Evolutionary conservation across 2,113 vertebrate species (phyloP).

Genomic region (Gavialis gangeticus): DNA sequence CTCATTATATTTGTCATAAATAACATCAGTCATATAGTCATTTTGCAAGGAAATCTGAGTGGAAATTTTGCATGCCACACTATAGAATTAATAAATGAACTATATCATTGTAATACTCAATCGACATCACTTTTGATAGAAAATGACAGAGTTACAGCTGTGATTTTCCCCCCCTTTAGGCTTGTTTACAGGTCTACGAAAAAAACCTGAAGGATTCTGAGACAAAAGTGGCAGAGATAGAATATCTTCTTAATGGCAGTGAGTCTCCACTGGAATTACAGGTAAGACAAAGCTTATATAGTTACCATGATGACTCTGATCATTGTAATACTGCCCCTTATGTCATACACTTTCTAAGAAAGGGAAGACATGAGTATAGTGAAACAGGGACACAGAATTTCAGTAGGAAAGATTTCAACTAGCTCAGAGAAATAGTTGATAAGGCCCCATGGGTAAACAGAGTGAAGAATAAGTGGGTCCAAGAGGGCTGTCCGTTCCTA

Average conservation of each 20-base stretch:
- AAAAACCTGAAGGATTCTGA: constrained; percentile 87
- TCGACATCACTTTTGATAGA: background rate
- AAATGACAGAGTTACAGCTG: background rate
- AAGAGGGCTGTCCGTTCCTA: too few relatives aligned
- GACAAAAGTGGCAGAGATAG: constrained; percentile 87
- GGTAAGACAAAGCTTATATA: constrained; percentile 73
- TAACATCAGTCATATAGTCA: background rate
- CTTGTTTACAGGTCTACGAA: constrained; percentile 85
- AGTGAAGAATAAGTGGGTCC: too few relatives aligned
- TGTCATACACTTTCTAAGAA: too few relatives aligned
- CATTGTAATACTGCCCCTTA: background rate
- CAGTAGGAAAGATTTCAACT: too few relatives aligned
- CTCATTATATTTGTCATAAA: background rate
- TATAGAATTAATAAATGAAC: background rate
- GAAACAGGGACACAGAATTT: too few relatives aligned
- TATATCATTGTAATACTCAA: background rate
- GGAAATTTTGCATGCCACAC: background rate
- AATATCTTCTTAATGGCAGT: constrained; percentile 88
- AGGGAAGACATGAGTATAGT: too few relatives aligned
- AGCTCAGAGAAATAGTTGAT: too few relatives aligned
- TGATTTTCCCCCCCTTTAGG: constrained; percentile 72
- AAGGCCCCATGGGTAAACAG: too few relatives aligned
- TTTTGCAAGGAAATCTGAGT: background rate
- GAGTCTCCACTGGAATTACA: constrained; percentile 93
- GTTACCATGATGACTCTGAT: accelerated